Conservation (phyloP, 2,113 vertebrate species). For the Uropsilus gracilis region DNA sequence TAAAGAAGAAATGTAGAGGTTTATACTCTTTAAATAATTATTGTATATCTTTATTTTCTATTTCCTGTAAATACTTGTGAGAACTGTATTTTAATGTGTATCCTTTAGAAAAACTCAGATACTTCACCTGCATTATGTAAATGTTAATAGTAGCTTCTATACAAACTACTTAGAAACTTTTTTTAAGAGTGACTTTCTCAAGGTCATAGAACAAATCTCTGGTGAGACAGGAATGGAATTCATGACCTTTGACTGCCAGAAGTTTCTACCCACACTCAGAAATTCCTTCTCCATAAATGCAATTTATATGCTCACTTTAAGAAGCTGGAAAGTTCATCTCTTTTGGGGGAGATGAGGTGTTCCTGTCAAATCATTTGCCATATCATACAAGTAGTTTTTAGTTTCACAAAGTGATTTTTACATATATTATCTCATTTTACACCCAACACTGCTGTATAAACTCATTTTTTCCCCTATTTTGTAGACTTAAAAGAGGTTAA, state of each 20-base stretch:
- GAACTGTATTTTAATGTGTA: neutral
- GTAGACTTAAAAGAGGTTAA: neutral
- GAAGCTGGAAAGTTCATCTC: constrained; percentile 25
- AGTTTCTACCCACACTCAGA: constrained; percentile 70
- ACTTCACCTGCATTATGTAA: constrained; percentile 6
- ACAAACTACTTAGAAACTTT: constrained; percentile 30
- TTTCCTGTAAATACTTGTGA: constrained; percentile 12
- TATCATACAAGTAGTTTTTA: neutral
- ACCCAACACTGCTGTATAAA: neutral
- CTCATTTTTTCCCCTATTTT: constrained; percentile 12
- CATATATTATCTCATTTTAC: neutral
- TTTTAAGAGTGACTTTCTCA: constrained; percentile 65
- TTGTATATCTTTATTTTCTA: constrained; percentile 10
- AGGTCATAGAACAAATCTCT: constrained; percentile 69
- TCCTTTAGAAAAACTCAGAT: neutral
- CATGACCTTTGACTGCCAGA: constrained; percentile 67
- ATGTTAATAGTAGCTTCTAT: neutral
- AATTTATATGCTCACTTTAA: constrained; percentile 52
- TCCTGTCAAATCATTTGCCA: neutral
- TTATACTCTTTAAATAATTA: constrained; percentile 37
- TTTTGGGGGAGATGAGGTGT: neutral
- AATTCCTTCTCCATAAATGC: constrained; percentile 64
- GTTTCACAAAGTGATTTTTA: constrained; percentile 22
- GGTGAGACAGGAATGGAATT: constrained; percentile 67
- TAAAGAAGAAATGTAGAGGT: neutral